phyloP scores from a whole-genome alignment of 2,888 invertebrate genomes.

The Drosophila aldrichi region DNA sequence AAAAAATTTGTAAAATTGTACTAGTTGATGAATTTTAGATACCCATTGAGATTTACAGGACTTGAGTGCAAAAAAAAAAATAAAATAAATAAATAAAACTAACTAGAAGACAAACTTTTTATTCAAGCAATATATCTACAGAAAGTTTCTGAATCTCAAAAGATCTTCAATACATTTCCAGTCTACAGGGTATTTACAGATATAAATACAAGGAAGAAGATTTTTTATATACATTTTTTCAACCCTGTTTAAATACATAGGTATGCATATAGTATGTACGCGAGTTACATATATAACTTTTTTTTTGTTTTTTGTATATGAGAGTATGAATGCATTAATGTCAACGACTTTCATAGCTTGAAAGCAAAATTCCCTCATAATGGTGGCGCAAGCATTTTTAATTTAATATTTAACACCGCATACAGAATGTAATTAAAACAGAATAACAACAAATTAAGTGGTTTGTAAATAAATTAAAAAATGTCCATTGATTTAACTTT shows the following conservation, averaged over 20 bases:
- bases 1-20: constrained; percentile 6
- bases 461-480: constrained; percentile 82
- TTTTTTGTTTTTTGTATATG: constrained; percentile 43
- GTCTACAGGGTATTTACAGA: not conserved
- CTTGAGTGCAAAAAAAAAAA: not conserved
- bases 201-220: not conserved
- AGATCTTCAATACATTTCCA: not conserved
- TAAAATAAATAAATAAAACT: no score
- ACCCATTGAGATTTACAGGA: not conserved
- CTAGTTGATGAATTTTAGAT: not conserved
- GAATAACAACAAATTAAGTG: constrained; percentile 83
- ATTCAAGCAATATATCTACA: not conserved
- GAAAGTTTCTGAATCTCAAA: not conserved
- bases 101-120: no score
- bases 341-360: constrained; percentile 30
- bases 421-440: constrained; percentile 79
- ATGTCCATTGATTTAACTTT: constrained; percentile 29
- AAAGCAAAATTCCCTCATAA: constrained; percentile 42
- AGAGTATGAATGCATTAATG: constrained; percentile 78
- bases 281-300: constrained; percentile 23
- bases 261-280: constrained; percentile 10
- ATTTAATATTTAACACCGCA: constrained; percentile 66
- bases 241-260: not conserved
- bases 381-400: constrained; percentile 66
- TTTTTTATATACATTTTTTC: not conserved